Evolutionary conservation across 1,140 invertebrate species (phyloP), one percentile per base, ranked within the genome.

Genomic region (Homalodisca vitripennis): DNA sequence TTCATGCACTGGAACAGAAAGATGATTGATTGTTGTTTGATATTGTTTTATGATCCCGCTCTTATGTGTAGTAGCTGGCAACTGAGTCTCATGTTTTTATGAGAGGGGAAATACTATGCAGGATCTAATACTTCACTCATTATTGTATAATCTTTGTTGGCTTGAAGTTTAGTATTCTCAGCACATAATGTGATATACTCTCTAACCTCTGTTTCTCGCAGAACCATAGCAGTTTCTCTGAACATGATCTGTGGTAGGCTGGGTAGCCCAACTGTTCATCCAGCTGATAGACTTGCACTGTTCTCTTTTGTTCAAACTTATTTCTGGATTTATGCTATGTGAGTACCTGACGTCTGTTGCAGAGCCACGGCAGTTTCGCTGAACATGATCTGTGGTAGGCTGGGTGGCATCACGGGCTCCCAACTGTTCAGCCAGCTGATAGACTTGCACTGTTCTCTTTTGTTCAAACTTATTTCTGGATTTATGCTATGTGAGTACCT

Each of bases 211-310:
- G n/a, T n/a, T n/a, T n/a, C n/a, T n/a, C n/a, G n/a, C n/a, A 60
- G 55, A 60, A 26, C 55, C 6, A 60, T 60, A 26, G 55, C 55
- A 3, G 55, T 60, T 3, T 60, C 55, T 12, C 10, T 60, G 27
- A 60, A 22, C n/a, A 60, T 60, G 55, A 60, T 60, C 27, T 60
- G 55, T 29, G 55, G 55, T 3, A 26, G 55, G 24, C 6, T 60
- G 2, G 55, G 55, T 24, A 26, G 26, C 55, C 27, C 24, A 60
- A 3, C 24, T 60, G 24, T 60, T 60, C 24, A 60, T 22, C 29
- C 24, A 10, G 3, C 55, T 60, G 22, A 60, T 60, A 27, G 55
- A 60, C 55, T 3, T 13, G 12, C 22, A 60, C 10, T 60, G 55
- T 27, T 10, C 14, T 26, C n/a, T 60, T 2, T 30, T 60, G 26